Evolutionary conservation across 1,140 invertebrate species (phyloP), one percentile per base, ranked within the genome.

Genomic region (Spodoptera litura): DNA sequence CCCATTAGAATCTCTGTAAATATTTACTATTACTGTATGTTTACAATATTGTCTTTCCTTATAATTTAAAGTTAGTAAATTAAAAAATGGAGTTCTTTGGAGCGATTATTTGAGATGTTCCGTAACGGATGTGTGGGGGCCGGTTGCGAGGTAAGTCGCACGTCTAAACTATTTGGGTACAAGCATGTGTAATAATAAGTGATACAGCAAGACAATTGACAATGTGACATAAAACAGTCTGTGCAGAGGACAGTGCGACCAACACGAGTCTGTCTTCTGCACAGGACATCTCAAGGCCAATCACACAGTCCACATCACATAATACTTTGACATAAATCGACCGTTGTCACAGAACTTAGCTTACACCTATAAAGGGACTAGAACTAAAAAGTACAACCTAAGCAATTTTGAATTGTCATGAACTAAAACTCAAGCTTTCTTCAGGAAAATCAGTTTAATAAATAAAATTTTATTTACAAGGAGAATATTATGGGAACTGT

Each of bases 311-410:
- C 58, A 49, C 49, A 64, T 55, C 35, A 20, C 13, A 64, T 53
- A 76, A 76, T 76, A 76, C 75, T 78, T 79, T 80, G 76, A 71
- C 62, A 84, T 52, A 79, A 81, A 56, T 78, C 79, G 76, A 81
- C 72, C 56, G 66, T 72, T 52, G 81, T 85, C 75, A 84, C 79
- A 84, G 79, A 70, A 78, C 81, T 78, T 85, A 78, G 72, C 85
- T 87, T 92, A 89, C 72, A 78, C 81, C 89, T 87, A 88, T 78
- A 84, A 92, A 89, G 89, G 89, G 89, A 91, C 89, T 91, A 91
- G 89, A 91, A 88, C 89, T 91, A 92, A 92, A 82, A 78, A 87
- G 83, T 86, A 89, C 82, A 89, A 88, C 81, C 87, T 87, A 87
- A 88, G 68, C 80, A 85, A 91, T 88, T 87, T 87, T 76, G 77